These are phyloP conservation scores for Andrena bicolor DNA, from an alignment of 2,888 invertebrate species.

Conservation along the genomic window DNA sequence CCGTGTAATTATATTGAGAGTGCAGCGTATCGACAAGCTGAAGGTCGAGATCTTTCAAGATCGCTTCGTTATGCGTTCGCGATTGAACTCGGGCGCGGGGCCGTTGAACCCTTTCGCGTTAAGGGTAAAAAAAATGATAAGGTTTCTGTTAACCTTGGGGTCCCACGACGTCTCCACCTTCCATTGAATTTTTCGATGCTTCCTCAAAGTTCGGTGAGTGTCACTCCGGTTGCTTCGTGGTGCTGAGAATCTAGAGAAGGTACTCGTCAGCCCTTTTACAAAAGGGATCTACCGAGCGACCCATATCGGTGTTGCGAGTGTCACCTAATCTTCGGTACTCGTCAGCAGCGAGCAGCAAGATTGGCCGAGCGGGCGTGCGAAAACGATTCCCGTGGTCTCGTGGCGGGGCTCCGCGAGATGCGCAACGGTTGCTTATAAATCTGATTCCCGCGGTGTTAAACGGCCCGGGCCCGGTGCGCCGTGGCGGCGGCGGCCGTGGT, in stretches of 20 bases:
- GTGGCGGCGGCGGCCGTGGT: neutral
- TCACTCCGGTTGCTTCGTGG: neutral
- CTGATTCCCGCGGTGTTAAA: constrained; percentile 44
- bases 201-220: neutral
- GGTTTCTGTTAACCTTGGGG: constrained; percentile 5
- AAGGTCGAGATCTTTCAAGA: constrained; percentile 22
- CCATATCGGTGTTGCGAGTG: neutral
- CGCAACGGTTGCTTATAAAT: constrained; percentile 51
- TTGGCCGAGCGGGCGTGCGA: neutral
- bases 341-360: neutral
- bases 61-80: constrained; percentile 14
- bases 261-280: neutral
- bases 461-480: constrained; percentile 3
- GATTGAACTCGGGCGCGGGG: neutral
- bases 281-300: too few relatives aligned
- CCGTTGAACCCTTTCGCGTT: constrained; percentile 6
- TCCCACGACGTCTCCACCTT: neutral
- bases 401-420: constrained; percentile 1
- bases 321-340: neutral
- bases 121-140: constrained; percentile 6
- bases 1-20: constrained; percentile 40
- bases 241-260: neutral
- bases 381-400: constrained; percentile 20
- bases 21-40: constrained; percentile 28
- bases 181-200: neutral